Conservation (phyloP, 2,113 vertebrate genomes). For the Spilogale gracilis region DNA sequence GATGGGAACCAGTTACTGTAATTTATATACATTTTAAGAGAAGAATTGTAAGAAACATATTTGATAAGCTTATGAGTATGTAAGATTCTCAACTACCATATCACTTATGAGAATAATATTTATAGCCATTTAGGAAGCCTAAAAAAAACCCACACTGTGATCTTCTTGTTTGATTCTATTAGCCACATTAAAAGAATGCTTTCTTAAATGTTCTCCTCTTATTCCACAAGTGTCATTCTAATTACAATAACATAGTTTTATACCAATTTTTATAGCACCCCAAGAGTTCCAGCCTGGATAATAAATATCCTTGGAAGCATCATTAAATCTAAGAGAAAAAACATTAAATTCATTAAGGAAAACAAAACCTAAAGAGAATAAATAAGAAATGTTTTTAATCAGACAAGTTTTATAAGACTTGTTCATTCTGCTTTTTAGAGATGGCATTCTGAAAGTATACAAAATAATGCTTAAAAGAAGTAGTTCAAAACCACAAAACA, state of each 20-base stretch:
- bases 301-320: slow-evolving; percentile 66
- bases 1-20: not conserved
- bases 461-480: slow-evolving; percentile 37
- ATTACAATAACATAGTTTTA: slow-evolving; percentile 32
- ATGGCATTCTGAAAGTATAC: slow-evolving; percentile 20
- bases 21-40: not conserved
- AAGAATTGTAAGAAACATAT: slow-evolving; percentile 1
- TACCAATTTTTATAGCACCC: not conserved
- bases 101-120: slow-evolving; percentile 52
- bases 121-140: not conserved
- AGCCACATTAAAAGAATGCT: slow-evolving; percentile 42
- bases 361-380: slow-evolving; percentile 29
- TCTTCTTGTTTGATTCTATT: not conserved
- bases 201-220: slow-evolving; percentile 46
- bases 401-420: slow-evolving; percentile 32
- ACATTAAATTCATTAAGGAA: slow-evolving; percentile 64
- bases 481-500: not conserved
- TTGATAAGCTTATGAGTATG: not conserved
- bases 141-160: not conserved
- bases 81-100: not conserved
- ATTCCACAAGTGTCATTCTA: slow-evolving; percentile 30
- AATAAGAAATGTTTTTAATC: slow-evolving; percentile 50
- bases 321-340: slow-evolving; percentile 58
- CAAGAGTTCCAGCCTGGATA: slow-evolving; percentile 68
- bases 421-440: slow-evolving; percentile 10